Evolutionary conservation across 1,140 invertebrate species (phyloP).

Genomic region (Papilio polytes): DNA sequence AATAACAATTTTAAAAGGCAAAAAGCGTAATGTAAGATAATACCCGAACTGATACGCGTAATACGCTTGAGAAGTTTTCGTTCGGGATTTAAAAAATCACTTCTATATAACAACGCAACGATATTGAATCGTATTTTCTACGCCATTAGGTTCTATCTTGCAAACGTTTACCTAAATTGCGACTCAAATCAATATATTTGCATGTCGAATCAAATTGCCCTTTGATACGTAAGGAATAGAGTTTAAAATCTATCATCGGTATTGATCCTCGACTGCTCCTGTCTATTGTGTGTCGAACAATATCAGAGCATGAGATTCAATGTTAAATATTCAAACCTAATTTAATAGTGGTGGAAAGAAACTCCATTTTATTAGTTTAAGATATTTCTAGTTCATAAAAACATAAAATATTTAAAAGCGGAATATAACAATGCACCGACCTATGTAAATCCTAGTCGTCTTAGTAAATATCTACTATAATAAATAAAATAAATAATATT

Average conservation of each 20-base stretch:
- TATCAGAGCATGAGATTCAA: slow-evolving; percentile 45
- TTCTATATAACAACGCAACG: background rate
- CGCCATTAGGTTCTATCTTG: slow-evolving; percentile 23
- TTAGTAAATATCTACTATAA: no score
- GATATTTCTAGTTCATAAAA: background rate
- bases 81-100: slow-evolving; percentile 36
- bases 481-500: no score
- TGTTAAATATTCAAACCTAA: slow-evolving; percentile 60
- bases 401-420: no score
- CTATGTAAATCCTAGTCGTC: no score
- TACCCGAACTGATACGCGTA: slow-evolving; percentile 38
- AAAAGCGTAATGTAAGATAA: slow-evolving; percentile 38
- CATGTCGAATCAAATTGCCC: slow-evolving; percentile 39
- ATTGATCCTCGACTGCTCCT: slow-evolving; percentile 27
- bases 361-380: background rate
- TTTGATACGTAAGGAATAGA: slow-evolving; percentile 39
- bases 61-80: slow-evolving; percentile 39
- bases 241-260: slow-evolving; percentile 25
- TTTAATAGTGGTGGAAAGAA: slow-evolving; percentile 44
- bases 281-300: slow-evolving; percentile 51
- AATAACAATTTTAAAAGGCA: slow-evolving; percentile 39
- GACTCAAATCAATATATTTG: slow-evolving; percentile 22
- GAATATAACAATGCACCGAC: no score
- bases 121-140: slow-evolving; percentile 36
- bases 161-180: slow-evolving; percentile 25